These are phyloP conservation scores for Todiramphus chloris DNA, from an alignment of 2,113 vertebrate genomes.

Conservation along the genomic window DNA sequence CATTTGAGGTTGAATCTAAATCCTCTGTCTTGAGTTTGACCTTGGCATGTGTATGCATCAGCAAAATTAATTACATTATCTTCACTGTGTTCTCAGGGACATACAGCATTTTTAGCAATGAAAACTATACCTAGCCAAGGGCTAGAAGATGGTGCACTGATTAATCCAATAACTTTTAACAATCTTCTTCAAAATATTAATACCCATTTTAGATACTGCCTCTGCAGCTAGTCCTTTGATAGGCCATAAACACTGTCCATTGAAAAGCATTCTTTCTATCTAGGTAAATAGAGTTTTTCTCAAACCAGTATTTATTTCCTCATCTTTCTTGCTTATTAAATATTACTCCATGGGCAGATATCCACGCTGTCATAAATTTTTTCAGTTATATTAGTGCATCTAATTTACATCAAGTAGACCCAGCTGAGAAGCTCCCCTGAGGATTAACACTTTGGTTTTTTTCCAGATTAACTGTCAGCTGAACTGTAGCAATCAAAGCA, in stretches of 20 bases:
- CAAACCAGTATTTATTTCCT: background rate
- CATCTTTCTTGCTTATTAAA: background rate
- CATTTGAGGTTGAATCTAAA: background rate
- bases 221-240: background rate
- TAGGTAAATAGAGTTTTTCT: background rate
- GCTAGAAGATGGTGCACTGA: background rate
- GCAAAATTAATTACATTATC: background rate
- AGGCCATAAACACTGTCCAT: background rate
- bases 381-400: background rate
- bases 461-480: background rate
- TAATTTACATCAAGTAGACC: background rate
- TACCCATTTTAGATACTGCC: background rate
- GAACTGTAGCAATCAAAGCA: background rate
- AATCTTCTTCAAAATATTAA: background rate
- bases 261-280: background rate
- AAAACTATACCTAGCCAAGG: background rate
- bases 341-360: background rate
- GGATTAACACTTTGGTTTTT: background rate
- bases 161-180: background rate
- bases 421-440: background rate
- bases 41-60: background rate
- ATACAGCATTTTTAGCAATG: background rate
- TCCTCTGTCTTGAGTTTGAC: background rate
- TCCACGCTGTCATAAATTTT: background rate
- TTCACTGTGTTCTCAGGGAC: background rate